A percentile compares a stretch with the other conserved stretches of the same genome.
These are phyloP conservation scores for Ellobius talpinus DNA, from an alignment of 2,113 vertebrate species.

Conservation along the genomic window DNA sequence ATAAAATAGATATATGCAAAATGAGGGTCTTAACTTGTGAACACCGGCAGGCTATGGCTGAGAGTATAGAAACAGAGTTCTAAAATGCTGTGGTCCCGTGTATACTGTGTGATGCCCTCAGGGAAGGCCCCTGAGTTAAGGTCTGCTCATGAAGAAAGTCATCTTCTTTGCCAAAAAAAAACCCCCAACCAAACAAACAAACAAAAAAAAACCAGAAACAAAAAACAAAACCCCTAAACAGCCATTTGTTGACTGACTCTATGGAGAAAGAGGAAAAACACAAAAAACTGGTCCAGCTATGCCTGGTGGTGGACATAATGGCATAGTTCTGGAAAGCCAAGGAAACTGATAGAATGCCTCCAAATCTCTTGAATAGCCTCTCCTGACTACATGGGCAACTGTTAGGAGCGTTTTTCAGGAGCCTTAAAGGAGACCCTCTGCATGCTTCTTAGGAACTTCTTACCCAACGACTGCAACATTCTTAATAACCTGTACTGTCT, in stretches of 20 bases:
- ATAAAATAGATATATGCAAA: background rate
- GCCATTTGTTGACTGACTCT: background rate
- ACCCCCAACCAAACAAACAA: background rate
- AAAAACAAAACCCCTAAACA: background rate
- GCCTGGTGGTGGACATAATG: background rate
- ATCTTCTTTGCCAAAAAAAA: background rate
- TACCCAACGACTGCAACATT: background rate
- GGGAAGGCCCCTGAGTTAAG: background rate
- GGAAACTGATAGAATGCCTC: background rate
- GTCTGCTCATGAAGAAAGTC: background rate
- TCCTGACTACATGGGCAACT: background rate
- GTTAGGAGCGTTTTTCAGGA: background rate
- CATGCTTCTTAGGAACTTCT: background rate
- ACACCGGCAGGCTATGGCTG: background rate
- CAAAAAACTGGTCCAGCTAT: background rate
- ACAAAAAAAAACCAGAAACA: too few relatives aligned
- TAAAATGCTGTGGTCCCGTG: background rate
- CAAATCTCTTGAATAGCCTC: background rate
- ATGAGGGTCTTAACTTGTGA: background rate
- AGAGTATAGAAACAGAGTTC: background rate
- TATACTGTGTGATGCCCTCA: background rate
- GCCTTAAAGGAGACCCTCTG: background rate
- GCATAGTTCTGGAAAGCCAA: background rate
- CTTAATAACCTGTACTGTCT: background rate
- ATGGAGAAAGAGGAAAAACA: background rate